Base-by-base conservation (phyloP, 2,888 invertebrate species). In the Polydrusus tereticollis region DNA sequence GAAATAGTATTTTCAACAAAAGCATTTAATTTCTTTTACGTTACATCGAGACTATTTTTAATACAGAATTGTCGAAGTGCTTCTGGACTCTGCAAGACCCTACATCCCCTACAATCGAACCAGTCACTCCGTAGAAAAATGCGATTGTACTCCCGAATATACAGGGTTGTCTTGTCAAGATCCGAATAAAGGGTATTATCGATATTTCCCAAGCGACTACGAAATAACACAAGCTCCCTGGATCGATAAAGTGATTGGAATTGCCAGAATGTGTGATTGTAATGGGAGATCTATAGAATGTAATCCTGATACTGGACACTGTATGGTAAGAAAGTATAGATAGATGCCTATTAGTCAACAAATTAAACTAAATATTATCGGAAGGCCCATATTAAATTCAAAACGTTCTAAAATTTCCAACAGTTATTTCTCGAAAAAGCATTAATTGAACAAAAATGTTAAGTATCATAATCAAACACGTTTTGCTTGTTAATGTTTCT, bases 91-190 rank as follows among this genome's bases (percentile, higher is more conserved):
- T 2, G 96, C 95, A 0, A 90, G 74, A 45, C 72, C 93, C 29
- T 89, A 91, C 50, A 89, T 91, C 1, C 88, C 89, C 1, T 72
- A 76, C 26, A 76, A 79, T 57, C 72, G 76, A 21, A 69, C 76
- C 1, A 78, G 77, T 16, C 77, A 78, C 60, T 75, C 96, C 0
- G 92, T 98, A 1, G 98, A 98, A 85, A 87, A 92, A 70, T 98
- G 98, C 84, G 89, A 90, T 55, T 98, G 98, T 82, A 94, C 96
- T 0, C 86, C 88, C 90, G 72, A 83, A 77, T 98, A 96, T 86
- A 90, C 92, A 75, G 94, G 95, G 0, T 89, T 92, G 0, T 98
- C 98, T 0, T 99, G 99, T 85, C 98, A 98, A 86, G 91, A 93
- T 82, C 94, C 96, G 0, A 93, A 92, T 41, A 84, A 88, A 6